Percentiles rank a stretch among this genome's conserved stretches.
These are phyloP conservation scores for Homarus gammarus DNA, from an alignment of 2,888 invertebrate species.

Conservation along the genomic window DNA sequence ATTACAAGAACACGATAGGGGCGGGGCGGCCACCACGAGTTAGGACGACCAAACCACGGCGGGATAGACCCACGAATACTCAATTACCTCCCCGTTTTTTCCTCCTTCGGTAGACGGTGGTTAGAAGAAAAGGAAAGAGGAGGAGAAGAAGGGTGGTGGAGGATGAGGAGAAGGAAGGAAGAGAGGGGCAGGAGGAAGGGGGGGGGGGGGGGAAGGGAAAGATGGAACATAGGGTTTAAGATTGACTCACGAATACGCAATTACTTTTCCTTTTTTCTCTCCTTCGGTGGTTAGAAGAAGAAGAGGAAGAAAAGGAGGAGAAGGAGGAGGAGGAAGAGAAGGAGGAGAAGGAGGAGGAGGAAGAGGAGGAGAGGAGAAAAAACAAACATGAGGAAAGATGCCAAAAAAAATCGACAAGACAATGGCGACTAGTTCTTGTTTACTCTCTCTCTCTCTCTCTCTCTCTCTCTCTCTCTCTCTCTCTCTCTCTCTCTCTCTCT, in stretches of 20 bases:
- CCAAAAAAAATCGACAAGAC: no score
- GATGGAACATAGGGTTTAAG: neutral
- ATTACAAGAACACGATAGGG: constrained; percentile 44
- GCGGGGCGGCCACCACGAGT: constrained; percentile 24
- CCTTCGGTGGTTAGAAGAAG: neutral
- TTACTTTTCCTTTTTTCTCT: constrained; percentile 9
- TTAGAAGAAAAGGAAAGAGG: neutral
- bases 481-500: neutral
- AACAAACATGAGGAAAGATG: no score
- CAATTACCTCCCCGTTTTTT: constrained; percentile 21
- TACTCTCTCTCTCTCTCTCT: neutral
- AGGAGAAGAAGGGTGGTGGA: neutral
- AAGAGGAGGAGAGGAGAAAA: neutral
- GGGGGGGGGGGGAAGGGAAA: neutral
- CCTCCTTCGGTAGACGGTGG: neutral
- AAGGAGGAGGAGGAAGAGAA: neutral
- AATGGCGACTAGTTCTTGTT: no score
- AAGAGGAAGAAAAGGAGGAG: neutral
- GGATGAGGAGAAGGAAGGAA: neutral
- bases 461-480: neutral
- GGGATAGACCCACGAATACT: neutral
- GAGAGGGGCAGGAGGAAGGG: neutral
- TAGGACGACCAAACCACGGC: no score
- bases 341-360: neutral
- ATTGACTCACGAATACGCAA: neutral